These are phyloP conservation scores for Alloplasta piceator DNA, from an alignment of 2,888 invertebrate species.

Conservation along the genomic window DNA sequence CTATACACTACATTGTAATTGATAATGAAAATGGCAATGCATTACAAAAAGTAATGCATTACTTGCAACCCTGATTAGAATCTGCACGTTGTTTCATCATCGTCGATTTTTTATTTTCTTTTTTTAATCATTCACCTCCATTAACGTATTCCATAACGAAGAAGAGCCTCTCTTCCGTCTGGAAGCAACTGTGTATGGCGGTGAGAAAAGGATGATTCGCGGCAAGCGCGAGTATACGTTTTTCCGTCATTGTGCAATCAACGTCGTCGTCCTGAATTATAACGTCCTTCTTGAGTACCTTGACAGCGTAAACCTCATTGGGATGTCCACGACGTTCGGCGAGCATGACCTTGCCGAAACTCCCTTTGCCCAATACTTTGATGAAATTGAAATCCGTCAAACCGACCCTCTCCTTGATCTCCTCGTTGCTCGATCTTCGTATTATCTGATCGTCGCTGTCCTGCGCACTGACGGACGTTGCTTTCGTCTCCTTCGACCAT, in stretches of 20 bases:
- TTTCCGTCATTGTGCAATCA: constrained; percentile 99
- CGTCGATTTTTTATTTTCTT: neutral
- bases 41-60: too few relatives aligned
- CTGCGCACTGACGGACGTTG: constrained; percentile 69
- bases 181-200: constrained; percentile 98
- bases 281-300: constrained; percentile 98
- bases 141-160: constrained; percentile 99
- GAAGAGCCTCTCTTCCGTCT: constrained; percentile 97
- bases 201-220: constrained; percentile 99
- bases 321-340: constrained; percentile 95
- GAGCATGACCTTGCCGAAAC: constrained; percentile 99
- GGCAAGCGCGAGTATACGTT: constrained; percentile 97
- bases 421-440: constrained; percentile 54
- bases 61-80: too few relatives aligned
- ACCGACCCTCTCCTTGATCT: constrained; percentile 85
- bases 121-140: constrained; percentile 86
- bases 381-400: constrained; percentile 97
- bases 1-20: too few relatives aligned
- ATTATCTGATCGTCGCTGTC: constrained; percentile 40
- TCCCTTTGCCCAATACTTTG: constrained; percentile 99
- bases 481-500: constrained; percentile 57
- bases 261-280: constrained; percentile 99
- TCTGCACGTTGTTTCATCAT: constrained; percentile 3
- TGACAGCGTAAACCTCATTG: constrained; percentile 95
- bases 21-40: too few relatives aligned